phyloP scores from a whole-genome alignment of 2,888 invertebrate species.

The Dioctria rufipes region DNA sequence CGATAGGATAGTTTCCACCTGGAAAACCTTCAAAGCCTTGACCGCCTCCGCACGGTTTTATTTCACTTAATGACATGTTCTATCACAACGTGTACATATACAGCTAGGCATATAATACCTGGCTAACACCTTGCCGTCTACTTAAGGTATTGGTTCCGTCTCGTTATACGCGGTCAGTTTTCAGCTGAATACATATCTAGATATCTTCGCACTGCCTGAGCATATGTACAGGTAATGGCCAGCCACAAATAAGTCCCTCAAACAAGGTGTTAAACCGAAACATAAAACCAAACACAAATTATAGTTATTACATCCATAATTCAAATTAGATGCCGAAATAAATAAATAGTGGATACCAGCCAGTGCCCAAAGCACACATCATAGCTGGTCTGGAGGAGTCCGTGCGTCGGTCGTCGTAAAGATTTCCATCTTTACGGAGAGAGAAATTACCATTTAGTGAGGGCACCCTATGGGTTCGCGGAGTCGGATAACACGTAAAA shows the following conservation, averaged over 20 bases:
- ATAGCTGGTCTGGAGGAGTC: neutral
- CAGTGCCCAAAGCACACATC: neutral
- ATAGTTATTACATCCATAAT: slow-evolving; percentile 58
- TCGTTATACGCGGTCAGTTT: slow-evolving; percentile 20
- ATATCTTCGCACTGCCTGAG: neutral
- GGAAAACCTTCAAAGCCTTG: slow-evolving; percentile 36
- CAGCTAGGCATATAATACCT: neutral
- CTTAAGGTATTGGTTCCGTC: slow-evolving; percentile 40
- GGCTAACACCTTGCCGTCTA: slow-evolving; percentile 32
- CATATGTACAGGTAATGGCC: neutral
- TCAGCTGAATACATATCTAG: neutral
- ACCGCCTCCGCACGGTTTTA: slow-evolving; percentile 53
- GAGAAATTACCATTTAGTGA: slow-evolving; percentile 54
- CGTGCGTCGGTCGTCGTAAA: slow-evolving; percentile 26
- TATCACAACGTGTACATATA: slow-evolving; percentile 17
- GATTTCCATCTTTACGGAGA: slow-evolving; percentile 54
- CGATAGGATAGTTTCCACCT: slow-evolving; percentile 33
- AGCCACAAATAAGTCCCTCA: slow-evolving; percentile 14
- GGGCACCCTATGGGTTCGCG: slow-evolving; percentile 36
- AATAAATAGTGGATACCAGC: slow-evolving; percentile 54
- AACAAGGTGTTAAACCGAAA: slow-evolving; percentile 59
- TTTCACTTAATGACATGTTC: slow-evolving; percentile 56
- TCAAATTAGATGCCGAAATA: slow-evolving; percentile 57
- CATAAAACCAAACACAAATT: slow-evolving; percentile 58
- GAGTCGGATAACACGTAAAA: slow-evolving; percentile 18